Base-by-base conservation (phyloP, 2,888 invertebrate species). In the Polydrusus pterygomalis region DNA sequence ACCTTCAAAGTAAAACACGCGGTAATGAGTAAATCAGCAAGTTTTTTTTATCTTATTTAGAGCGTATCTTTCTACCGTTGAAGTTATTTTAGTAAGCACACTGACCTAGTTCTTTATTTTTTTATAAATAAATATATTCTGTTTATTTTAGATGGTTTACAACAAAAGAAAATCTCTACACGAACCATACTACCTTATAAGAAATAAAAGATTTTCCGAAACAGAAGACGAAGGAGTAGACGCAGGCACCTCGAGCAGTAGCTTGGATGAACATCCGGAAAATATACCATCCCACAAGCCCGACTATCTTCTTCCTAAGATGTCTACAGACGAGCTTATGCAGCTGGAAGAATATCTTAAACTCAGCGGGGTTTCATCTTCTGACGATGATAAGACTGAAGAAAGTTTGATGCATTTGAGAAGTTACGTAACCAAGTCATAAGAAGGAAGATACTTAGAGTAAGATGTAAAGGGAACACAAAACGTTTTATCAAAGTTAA, bases 101-200 rank as follows among this genome's bases (percentile, higher is more conserved):
- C n/a, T n/a, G n/a, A n/a, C n/a, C n/a, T n/a, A n/a, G n/a, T n/a
- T n/a, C n/a, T n/a, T n/a, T n/a, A n/a, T n/a, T n/a, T n/a, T n/a
- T n/a, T n/a, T n/a, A n/a, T n/a, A n/a, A n/a, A n/a, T n/a, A n/a
- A n/a, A n/a, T n/a, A n/a, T n/a, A n/a, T n/a, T n/a, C n/a, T n/a
- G n/a, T n/a, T n/a, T n/a, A n/a, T n/a, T 58, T 13, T 45, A 69
- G 43, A 13, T 58, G 54, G 30, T 47, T 83, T 86, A 77, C 82
- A 90, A 90, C 76, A 95, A 95, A 84, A 89, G 94, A 63, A 90
- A 93, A 86, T 94, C 94, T n/a, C 86, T 94, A 64, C 94, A 93
- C 84, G 95, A 95, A 83, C 93, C 94, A 0, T 92, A 93, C 81
- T 92, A 91, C 83, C 17, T 80, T 17, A 80, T 82, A 70, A 83